Evolutionary conservation across 2,888 invertebrate species (phyloP).

Genomic region (Platypus cylindrus): DNA sequence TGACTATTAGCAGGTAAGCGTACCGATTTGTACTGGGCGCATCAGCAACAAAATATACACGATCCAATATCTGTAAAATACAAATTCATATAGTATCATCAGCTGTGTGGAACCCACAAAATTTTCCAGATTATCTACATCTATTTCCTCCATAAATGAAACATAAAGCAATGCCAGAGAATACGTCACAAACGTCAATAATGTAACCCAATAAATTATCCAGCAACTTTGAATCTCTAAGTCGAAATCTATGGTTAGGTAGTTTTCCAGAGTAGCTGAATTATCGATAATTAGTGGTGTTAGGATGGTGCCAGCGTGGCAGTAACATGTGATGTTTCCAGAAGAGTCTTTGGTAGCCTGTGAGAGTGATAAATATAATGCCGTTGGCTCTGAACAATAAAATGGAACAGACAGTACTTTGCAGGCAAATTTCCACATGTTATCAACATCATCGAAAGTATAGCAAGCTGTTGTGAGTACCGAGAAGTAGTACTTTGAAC

Average conservation of each 20-base stretch:
- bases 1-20: slow-evolving; percentile 20
- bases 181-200: slow-evolving; percentile 17
- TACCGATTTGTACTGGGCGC: slow-evolving; percentile 16
- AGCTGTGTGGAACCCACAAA: neutral
- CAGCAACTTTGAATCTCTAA: slow-evolving; percentile 17
- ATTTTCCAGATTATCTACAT: slow-evolving; percentile 10
- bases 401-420: slow-evolving; percentile 5
- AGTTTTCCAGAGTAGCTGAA: slow-evolving; percentile 13
- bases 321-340: slow-evolving; percentile 16
- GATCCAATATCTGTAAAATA: slow-evolving; percentile 11
- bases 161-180: slow-evolving; percentile 13
- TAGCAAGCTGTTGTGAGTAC: slow-evolving; percentile 14
- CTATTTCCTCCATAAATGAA: slow-evolving; percentile 9
- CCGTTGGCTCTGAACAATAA: no score
- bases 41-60: slow-evolving; percentile 19
- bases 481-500: slow-evolving; percentile 10
- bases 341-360: neutral
- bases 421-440: slow-evolving; percentile 16
- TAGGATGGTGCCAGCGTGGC: slow-evolving; percentile 16
- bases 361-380: no score
- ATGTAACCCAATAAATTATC: slow-evolving; percentile 17
- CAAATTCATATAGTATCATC: neutral
- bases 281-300: slow-evolving; percentile 16
- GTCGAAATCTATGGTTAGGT: slow-evolving; percentile 10
- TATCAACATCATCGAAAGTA: slow-evolving; percentile 8